Percentiles rank a stretch among this genome's conserved stretches.
phyloP scores from a whole-genome alignment of 2,113 vertebrate genomes.

The Glaucomys volans region DNA sequence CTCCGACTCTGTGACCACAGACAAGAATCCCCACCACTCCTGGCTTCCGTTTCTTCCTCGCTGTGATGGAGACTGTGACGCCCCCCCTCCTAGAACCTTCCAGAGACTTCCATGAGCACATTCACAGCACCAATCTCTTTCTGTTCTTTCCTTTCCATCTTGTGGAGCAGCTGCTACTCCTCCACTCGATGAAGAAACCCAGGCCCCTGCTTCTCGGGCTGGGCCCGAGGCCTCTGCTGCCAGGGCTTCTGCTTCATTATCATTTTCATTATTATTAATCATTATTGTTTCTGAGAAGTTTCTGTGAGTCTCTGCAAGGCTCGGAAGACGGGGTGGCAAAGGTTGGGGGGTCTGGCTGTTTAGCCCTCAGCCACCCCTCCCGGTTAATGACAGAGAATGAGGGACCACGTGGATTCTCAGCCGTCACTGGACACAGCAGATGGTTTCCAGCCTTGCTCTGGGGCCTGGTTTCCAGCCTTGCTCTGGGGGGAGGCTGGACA shows the following conservation, averaged over 20 bases:
- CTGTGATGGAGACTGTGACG: neutral
- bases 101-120: neutral
- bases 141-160: neutral
- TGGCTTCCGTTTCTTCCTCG: neutral
- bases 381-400: neutral
- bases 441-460: constrained; percentile 45
- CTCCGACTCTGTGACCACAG: neutral
- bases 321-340: neutral
- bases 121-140: neutral
- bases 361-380: no score
- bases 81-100: neutral
- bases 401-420: neutral
- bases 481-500: neutral
- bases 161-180: no score
- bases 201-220: neutral
- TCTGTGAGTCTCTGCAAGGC: neutral
- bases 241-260: neutral
- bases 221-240: neutral
- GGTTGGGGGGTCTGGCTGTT: neutral
- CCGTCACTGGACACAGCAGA: constrained; percentile 51
- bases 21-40: neutral
- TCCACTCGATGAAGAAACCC: fast-evolving
- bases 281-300: neutral
- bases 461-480: constrained; percentile 46
- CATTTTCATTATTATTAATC: no score